Evolutionary conservation across 2,113 vertebrate genomes (phyloP), one percentile per base, ranked within the genome.

Genomic region (Dromas ardeola): DNA sequence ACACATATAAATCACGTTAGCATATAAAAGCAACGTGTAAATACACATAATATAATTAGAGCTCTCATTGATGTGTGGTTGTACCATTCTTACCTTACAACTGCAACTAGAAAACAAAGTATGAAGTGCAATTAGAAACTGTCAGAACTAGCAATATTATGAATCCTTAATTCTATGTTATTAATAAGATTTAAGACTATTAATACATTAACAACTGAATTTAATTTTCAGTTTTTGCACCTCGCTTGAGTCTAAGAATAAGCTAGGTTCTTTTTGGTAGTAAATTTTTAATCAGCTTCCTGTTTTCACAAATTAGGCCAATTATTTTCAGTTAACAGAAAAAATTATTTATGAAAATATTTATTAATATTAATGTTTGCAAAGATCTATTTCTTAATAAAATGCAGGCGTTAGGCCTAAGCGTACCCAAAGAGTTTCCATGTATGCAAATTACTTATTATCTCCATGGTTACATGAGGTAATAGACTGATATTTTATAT

Each of bases 401-500:
- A 86, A 77, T 67, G 53, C 6, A 92, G 47, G 34, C 11, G 4
- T n/a, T 86, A 66, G 66, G 36, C 53, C 59, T 70, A 86, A 93
- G 56, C 26, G 12, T 88, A 81, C 38, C 22, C 36, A 59, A 84
- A 70, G 52, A 87, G 19, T 94, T 88, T 86, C 63, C 49, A 47
- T 42, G 45, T 77, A 84, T 55, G 63, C 27, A 80, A 73, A 91
- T 53, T 13, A 56, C 49, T 95, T 72, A 52, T 71, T 83, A 95
- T 95, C 91, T 81, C 95, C 65, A 90, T 93, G 84, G 87, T 79
- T 95, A 95, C 79, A 63, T 84, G 85, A 93, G 26, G 32, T 85
- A n/a, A 90, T 50, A 93, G 78, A 87, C 17, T 52, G 43, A 91
- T 55, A 27, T n/a, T 90, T 97, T 87, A 66, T 65, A 50, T 18